A percentile compares a stretch with the other conserved stretches of the same genome.
Conservation (phyloP, 2,113 vertebrate genomes). For the Grantiella picta region DNA sequence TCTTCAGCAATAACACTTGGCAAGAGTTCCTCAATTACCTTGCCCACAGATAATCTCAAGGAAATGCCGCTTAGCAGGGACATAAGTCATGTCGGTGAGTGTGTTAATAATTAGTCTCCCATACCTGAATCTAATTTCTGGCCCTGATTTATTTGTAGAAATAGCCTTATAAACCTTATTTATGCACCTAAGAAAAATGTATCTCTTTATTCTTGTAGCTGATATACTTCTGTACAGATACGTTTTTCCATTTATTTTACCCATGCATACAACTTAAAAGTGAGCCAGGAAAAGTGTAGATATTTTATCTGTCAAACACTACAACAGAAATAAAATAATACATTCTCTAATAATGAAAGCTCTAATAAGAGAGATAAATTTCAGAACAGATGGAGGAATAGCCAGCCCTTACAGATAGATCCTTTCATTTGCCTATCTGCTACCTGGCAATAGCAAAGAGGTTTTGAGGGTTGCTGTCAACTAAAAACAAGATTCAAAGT, state of each 20-base stretch:
- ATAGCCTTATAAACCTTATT: neutral
- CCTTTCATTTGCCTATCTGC: neutral
- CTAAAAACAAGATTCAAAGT: neutral
- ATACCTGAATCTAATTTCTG: neutral
- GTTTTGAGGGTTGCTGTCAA: neutral
- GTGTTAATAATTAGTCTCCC: neutral
- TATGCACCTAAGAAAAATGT: neutral
- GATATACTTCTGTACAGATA: neutral
- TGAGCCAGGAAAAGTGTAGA: neutral
- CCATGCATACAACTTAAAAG: neutral
- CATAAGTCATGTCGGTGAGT: neutral
- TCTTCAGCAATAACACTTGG: neutral
- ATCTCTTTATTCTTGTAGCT: neutral
- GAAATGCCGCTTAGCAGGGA: neutral
- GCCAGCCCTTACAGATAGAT: neutral
- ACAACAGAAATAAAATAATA: neutral
- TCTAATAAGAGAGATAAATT: neutral
- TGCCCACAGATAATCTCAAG: neutral
- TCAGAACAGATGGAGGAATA: neutral
- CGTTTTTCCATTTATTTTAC: neutral
- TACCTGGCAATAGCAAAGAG: neutral
- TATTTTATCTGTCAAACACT: neutral
- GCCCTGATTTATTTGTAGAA: neutral
- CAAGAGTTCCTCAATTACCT: neutral
- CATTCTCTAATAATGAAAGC: neutral